These are phyloP conservation scores for Caenorhabditis macrosperma DNA, from an alignment of 2,888 invertebrate species.

Conservation along the genomic window DNA sequence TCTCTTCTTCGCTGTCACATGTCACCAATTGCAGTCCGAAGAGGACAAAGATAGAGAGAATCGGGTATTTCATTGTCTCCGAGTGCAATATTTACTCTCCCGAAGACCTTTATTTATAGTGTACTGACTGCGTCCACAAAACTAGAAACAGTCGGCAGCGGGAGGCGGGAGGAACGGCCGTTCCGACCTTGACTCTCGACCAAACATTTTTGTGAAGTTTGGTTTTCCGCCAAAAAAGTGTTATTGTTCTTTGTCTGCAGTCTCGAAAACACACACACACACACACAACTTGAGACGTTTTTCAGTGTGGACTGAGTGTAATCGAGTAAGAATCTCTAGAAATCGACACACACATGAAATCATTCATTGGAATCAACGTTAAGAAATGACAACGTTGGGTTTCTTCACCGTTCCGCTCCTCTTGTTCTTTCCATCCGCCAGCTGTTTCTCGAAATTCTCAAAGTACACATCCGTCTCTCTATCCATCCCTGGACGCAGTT, in stretches of 20 bases:
- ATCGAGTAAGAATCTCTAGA: too few species aligned
- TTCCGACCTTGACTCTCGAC: background rate
- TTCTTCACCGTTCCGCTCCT: background rate
- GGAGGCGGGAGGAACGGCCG: background rate
- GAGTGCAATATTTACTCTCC: background rate
- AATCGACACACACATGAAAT: too few species aligned
- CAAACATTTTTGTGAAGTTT: slow-evolving; percentile 2
- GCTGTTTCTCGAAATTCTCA: background rate
- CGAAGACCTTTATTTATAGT: background rate
- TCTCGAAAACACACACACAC: too few species aligned
- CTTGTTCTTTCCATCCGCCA: background rate
- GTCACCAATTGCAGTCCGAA: background rate
- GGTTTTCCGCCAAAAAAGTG: too few species aligned
- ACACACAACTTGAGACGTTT: too few species aligned
- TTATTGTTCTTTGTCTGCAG: too few species aligned
- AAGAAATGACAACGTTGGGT: background rate
- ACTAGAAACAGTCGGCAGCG: background rate
- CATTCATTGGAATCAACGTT: too few species aligned
- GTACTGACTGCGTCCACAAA: background rate
- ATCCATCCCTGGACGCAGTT: background rate
- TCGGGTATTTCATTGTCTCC: background rate
- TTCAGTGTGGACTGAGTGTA: too few species aligned
- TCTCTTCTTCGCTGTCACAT: background rate
- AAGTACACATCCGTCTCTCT: background rate
- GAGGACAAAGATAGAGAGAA: background rate